These are phyloP conservation scores for Luperina nickerlii DNA, from an alignment of 2,888 invertebrate species.

Conservation along the genomic window DNA sequence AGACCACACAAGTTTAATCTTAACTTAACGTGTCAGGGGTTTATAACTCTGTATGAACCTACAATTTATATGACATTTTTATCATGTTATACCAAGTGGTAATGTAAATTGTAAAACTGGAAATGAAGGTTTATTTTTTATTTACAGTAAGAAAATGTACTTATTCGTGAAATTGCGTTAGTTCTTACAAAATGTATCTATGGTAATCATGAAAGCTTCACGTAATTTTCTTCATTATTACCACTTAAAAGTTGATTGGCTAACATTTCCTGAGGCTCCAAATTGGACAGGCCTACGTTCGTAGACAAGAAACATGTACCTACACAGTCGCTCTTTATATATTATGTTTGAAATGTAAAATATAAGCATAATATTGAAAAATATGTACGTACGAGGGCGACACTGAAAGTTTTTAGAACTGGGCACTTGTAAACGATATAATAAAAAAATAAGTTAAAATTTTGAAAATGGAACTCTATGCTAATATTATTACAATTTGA, in stretches of 20 bases:
- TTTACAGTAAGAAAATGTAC: not conserved
- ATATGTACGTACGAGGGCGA: not conserved
- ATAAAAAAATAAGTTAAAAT: too few species aligned
- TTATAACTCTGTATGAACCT: not conserved
- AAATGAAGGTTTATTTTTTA: not conserved
- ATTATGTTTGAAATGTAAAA: constrained; percentile 21
- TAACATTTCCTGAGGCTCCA: not conserved
- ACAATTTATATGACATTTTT: not conserved
- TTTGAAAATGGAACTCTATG: too few species aligned
- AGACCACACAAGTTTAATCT: not conserved
- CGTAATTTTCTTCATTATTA: not conserved
- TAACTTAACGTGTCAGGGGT: not conserved
- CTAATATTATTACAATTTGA: too few species aligned
- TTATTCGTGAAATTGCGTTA: not conserved
- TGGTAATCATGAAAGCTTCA: not conserved
- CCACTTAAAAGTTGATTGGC: constrained; percentile 7
- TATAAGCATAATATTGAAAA: constrained; percentile 30
- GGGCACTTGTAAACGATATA: too few species aligned
- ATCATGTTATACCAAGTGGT: not conserved
- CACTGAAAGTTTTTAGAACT: too few species aligned
- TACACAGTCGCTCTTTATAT: constrained; percentile 20
- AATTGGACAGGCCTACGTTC: constrained; percentile 18
- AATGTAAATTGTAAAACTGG: not conserved
- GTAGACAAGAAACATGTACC: constrained; percentile 23
- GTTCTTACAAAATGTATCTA: not conserved